These are phyloP conservation scores for Auanema freiburgensis DNA, from an alignment of 2,888 invertebrate species.

Conservation along the genomic window DNA sequence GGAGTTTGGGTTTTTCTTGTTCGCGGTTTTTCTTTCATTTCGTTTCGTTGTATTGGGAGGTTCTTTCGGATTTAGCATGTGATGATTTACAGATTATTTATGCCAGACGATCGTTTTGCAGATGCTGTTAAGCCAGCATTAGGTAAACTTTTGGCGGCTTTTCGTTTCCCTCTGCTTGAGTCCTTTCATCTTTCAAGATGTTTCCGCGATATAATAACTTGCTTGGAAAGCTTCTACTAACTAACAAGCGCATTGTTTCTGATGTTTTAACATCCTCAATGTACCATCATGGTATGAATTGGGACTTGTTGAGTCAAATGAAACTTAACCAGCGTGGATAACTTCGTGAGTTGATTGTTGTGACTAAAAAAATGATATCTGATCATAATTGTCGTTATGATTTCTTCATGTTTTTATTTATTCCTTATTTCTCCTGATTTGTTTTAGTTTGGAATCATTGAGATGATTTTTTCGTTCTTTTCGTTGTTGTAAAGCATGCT, in stretches of 20 bases:
- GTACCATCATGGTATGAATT: too few relatives aligned
- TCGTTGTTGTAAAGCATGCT: too few relatives aligned
- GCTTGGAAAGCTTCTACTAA: not conserved
- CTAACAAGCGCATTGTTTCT: slow-evolving; percentile 4
- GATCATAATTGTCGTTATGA: too few relatives aligned
- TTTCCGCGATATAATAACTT: not conserved
- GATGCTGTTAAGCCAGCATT: slow-evolving; percentile 54
- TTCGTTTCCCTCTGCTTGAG: not conserved
- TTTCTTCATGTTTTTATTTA: too few relatives aligned
- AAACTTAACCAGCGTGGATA: too few relatives aligned
- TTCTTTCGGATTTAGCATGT: not conserved
- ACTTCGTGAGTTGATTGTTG: too few relatives aligned
- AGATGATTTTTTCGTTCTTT: too few relatives aligned
- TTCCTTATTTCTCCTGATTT: too few relatives aligned
- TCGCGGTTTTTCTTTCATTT: not conserved
- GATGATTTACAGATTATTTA: slow-evolving; percentile 9
- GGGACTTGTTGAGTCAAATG: too few relatives aligned
- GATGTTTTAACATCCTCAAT: too few relatives aligned
- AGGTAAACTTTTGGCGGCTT: slow-evolving; percentile 29
- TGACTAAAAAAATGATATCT: too few relatives aligned
- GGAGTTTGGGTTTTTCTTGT: not conserved
- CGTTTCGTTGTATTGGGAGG: not conserved
- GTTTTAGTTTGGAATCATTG: too few relatives aligned
- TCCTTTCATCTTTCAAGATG: not conserved
- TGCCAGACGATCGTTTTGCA: slow-evolving; percentile 52